A percentile compares a stretch with the other conserved stretches of the same genome.
These are phyloP conservation scores for Albula goreensis DNA, from an alignment of 2,113 vertebrate genomes.

Conservation along the genomic window DNA sequence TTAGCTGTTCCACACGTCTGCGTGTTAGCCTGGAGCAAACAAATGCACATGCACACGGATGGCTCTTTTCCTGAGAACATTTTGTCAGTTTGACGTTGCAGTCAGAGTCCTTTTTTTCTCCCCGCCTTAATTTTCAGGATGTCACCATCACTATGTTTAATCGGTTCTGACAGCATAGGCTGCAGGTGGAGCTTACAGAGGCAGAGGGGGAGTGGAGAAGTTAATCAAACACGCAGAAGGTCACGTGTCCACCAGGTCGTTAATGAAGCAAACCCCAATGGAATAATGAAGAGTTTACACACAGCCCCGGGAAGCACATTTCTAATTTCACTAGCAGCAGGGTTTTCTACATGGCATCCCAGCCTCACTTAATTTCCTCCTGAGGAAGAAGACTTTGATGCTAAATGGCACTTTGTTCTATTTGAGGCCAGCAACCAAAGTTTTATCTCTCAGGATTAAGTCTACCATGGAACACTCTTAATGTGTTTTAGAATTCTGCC, in stretches of 20 bases:
- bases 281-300: slow-evolving; percentile 87
- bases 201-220: slow-evolving; percentile 66
- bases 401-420: slow-evolving; percentile 64
- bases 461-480: background rate
- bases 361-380: slow-evolving; percentile 75
- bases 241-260: slow-evolving; percentile 84
- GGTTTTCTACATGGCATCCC: slow-evolving; percentile 66
- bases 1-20: no score
- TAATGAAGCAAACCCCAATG: slow-evolving; percentile 83
- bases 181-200: slow-evolving; percentile 75
- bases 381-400: slow-evolving; percentile 60
- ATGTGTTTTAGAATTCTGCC: background rate
- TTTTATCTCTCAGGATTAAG: slow-evolving; percentile 1
- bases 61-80: background rate
- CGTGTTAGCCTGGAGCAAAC: slow-evolving; percentile 15
- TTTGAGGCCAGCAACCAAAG: slow-evolving; percentile 35
- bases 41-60: background rate
- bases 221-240: slow-evolving; percentile 67
- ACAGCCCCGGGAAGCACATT: slow-evolving; percentile 81
- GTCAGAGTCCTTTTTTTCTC: slow-evolving; percentile 10
- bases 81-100: background rate
- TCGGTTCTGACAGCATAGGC: slow-evolving; percentile 71
- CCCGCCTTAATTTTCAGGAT: slow-evolving; percentile 37
- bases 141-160: slow-evolving; percentile 63
- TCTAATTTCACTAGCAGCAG: slow-evolving; percentile 80